Conservation (phyloP, 1,140 invertebrate genomes). For the Cotesia chilonis region DNA sequence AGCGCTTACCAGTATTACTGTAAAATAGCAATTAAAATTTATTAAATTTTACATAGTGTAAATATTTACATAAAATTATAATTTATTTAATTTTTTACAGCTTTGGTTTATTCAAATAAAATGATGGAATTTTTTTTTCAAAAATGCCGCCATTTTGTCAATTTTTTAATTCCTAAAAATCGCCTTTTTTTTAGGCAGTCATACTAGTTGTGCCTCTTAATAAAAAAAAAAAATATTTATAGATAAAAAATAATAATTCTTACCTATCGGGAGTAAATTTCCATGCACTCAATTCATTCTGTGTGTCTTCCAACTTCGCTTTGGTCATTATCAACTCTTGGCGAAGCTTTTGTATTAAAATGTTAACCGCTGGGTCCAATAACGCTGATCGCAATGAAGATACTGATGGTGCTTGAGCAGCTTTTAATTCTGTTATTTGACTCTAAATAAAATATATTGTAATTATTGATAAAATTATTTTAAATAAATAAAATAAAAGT, state of each 20-base stretch:
- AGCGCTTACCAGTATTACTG: conserved; percentile 92
- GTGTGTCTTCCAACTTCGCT: conserved; percentile 93
- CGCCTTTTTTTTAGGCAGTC: too few relatives aligned
- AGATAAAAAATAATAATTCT: conserved; percentile 14
- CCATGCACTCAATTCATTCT: conserved; percentile 97
- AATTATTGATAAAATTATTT: background rate
- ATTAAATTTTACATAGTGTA: background rate
- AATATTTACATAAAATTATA: background rate
- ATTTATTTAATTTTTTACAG: background rate
- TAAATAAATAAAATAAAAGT: conserved; percentile 9
- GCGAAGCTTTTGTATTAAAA: conserved; percentile 89
- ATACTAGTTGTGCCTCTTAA: too few relatives aligned
- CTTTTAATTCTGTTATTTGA: conserved; percentile 91
- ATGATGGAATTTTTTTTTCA: too few relatives aligned
- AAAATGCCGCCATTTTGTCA: too few relatives aligned
- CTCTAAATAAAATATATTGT: conserved; percentile 69
- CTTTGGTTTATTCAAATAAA: background rate
- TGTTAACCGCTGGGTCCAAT: conserved; percentile 95
- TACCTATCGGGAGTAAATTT: conserved; percentile 98
- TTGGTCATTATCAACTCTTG: conserved; percentile 90
- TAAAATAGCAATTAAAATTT: conserved; percentile 43
- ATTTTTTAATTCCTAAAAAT: too few relatives aligned
- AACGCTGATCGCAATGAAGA: conserved; percentile 82
- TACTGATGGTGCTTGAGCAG: conserved; percentile 79
- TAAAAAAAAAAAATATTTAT: too few relatives aligned